phyloP scores from a whole-genome alignment of 2,113 vertebrate species.

The Columba janthina region DNA sequence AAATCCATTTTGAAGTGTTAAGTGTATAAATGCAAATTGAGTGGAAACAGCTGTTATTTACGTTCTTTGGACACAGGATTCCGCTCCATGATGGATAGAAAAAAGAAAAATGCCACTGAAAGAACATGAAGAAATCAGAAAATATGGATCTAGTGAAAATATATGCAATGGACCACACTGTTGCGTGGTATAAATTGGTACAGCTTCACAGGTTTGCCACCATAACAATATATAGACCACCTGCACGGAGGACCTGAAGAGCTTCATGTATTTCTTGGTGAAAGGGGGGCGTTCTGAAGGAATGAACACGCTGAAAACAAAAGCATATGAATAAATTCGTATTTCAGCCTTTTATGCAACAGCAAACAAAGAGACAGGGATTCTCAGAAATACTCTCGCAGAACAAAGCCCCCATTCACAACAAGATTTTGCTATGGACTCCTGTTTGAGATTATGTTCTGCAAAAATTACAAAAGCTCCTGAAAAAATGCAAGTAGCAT shows the following conservation, averaged over 20 bases:
- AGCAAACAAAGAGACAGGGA: neutral
- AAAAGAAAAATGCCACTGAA: neutral
- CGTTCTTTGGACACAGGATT: neutral
- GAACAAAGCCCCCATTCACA: conserved; percentile 25
- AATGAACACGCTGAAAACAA: neutral
- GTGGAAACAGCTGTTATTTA: conserved; percentile 43
- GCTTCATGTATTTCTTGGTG: neutral
- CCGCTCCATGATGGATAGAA: neutral
- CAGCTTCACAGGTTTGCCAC: neutral
- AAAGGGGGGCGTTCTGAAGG: neutral
- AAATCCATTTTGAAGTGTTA: neutral
- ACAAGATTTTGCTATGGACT: neutral
- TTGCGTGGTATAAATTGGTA: neutral
- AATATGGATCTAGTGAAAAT: neutral
- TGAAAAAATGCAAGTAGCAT: neutral
- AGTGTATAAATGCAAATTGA: conserved; percentile 25
- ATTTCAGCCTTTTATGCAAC: neutral
- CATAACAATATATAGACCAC: neutral
- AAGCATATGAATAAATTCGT: neutral
- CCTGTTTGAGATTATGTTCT: neutral
- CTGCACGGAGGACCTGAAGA: neutral
- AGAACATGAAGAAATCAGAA: neutral
- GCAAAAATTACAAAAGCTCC: neutral
- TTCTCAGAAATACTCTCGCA: neutral
- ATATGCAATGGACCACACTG: neutral